phyloP scores from a whole-genome alignment of 1,140 invertebrate species.

The Tribolium madens region DNA sequence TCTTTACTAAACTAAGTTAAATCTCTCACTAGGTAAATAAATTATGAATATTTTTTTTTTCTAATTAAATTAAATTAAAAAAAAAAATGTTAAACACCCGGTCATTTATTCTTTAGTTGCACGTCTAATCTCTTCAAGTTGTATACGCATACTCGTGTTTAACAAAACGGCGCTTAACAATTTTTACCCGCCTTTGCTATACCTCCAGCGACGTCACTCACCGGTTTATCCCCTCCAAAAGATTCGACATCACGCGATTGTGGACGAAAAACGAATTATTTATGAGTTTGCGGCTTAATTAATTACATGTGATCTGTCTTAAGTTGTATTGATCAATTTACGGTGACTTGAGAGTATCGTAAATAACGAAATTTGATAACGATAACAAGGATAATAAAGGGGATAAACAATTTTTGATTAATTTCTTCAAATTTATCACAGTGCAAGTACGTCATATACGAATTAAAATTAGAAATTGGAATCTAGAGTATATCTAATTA shows the following conservation, averaged over 20 bases:
- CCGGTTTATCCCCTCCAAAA: constrained; percentile 14
- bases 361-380: constrained; percentile 1
- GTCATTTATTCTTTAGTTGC: background rate
- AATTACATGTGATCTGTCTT: constrained; percentile 22
- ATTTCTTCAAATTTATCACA: background rate
- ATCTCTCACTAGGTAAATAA: background rate
- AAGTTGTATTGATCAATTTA: constrained; percentile 13
- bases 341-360: background rate
- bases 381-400: background rate
- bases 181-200: constrained; percentile 22
- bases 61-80: background rate
- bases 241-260: constrained; percentile 8
- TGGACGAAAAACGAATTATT: background rate
- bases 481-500: background rate
- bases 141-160: background rate
- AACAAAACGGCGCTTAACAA: constrained; percentile 3
- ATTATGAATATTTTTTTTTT: too few species aligned
- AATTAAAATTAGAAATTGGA: background rate
- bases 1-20: too few species aligned
- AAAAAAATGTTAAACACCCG: background rate
- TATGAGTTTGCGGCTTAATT: background rate
- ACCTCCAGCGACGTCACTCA: constrained; percentile 23
- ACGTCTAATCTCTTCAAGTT: background rate
- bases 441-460: background rate
- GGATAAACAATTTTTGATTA: background rate